A percentile compares a stretch with the other conserved stretches of the same genome.
Conservation (phyloP, 2,113 vertebrate genomes). For the Poecilia latipinna region DNA sequence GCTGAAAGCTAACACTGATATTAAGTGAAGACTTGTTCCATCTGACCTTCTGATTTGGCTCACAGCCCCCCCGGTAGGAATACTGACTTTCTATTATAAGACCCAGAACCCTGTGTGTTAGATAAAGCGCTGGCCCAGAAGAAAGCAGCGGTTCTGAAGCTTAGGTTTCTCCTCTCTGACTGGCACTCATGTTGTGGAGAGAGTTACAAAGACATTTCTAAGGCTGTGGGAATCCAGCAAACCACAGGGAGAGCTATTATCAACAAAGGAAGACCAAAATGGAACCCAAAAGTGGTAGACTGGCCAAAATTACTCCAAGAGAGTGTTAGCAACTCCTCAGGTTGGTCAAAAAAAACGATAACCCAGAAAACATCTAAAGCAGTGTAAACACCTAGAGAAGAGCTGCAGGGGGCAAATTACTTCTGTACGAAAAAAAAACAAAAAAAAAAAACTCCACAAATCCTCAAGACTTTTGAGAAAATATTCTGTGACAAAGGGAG, state of each 20-base stretch:
- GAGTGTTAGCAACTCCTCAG: not conserved
- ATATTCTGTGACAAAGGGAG: no score
- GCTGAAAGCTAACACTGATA: slow-evolving; percentile 68
- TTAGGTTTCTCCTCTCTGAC: slow-evolving; percentile 26
- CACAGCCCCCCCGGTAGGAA: slow-evolving; percentile 61
- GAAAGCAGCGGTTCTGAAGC: slow-evolving; percentile 27
- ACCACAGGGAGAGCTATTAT: not conserved
- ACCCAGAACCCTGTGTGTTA: slow-evolving; percentile 33
- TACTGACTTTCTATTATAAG: slow-evolving; percentile 72
- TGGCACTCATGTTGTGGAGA: not conserved
- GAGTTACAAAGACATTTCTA: not conserved
- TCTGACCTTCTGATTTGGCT: slow-evolving; percentile 77
- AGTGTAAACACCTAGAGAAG: no score
- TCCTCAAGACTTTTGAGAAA: no score
- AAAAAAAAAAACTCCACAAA: no score
- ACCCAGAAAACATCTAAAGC: not conserved
- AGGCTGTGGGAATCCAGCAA: not conserved
- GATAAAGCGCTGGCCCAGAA: slow-evolving; percentile 40
- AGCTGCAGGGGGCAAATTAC: no score
- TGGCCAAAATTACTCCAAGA: not conserved
- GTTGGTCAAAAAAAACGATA: not conserved
- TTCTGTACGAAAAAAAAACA: no score
- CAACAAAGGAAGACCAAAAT: not conserved
- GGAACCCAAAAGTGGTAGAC: not conserved
- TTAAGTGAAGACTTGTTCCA: slow-evolving; percentile 68